These are phyloP conservation scores for Columba janthina DNA, from an alignment of 2,113 vertebrate species.

Conservation along the genomic window DNA sequence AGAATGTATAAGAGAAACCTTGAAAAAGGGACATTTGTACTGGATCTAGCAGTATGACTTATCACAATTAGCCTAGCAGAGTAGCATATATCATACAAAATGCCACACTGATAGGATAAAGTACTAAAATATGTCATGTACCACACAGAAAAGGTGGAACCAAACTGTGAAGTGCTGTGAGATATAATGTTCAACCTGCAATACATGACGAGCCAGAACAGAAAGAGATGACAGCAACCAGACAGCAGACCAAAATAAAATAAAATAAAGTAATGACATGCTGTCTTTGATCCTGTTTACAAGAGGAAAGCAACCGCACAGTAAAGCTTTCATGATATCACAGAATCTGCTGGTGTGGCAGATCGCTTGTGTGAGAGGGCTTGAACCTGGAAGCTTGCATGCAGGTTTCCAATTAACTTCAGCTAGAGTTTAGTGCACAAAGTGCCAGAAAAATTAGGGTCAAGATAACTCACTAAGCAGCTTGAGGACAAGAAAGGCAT, in stretches of 20 bases:
- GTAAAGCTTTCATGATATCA: conserved; percentile 45
- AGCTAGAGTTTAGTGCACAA: neutral
- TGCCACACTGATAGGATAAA: conserved; percentile 36
- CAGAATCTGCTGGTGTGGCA: conserved; percentile 14
- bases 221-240: conserved; percentile 61
- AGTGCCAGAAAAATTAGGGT: neutral
- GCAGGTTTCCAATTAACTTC: conserved; percentile 33
- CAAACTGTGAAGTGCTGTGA: conserved; percentile 63
- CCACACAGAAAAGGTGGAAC: conserved; percentile 56
- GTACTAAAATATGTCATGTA: conserved; percentile 47
- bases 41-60: conserved; percentile 23
- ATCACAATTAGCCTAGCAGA: conserved; percentile 36
- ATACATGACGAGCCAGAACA: conserved; percentile 29
- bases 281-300: conserved; percentile 62
- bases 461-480: neutral
- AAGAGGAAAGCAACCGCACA: conserved; percentile 4
- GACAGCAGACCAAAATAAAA: conserved; percentile 61
- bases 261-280: neutral
- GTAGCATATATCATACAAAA: conserved; percentile 32
- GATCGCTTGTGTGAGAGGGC: conserved; percentile 1
- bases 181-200: conserved; percentile 52
- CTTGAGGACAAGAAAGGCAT: neutral
- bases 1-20: neutral
- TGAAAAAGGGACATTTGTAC: conserved; percentile 40
- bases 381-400: conserved; percentile 44